Evolutionary conservation across 2,888 invertebrate genomes (phyloP).

Genomic region (Cheilosia pagana): DNA sequence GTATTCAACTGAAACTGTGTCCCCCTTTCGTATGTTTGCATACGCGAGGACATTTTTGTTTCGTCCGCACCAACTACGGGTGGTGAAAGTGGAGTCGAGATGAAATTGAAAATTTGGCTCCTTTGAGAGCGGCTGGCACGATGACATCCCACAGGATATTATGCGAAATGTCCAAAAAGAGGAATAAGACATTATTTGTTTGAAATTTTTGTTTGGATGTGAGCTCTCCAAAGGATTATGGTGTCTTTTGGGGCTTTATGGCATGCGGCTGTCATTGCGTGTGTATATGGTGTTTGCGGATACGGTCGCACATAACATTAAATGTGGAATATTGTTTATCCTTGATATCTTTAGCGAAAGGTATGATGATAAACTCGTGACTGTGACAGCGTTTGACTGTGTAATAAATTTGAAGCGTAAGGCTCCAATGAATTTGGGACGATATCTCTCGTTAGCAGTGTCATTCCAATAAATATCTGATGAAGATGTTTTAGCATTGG

Average conservation of each 20-base stretch:
- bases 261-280: background rate
- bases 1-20: background rate
- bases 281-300: background rate
- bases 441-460: slow-evolving; percentile 3
- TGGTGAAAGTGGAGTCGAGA: slow-evolving; percentile 8
- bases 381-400: background rate
- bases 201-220: background rate
- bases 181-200: slow-evolving; percentile 21
- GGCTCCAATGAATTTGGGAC: slow-evolving; percentile 16
- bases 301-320: slow-evolving; percentile 2
- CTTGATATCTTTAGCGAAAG: slow-evolving; percentile 28
- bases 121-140: slow-evolving; percentile 25
- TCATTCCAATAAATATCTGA: slow-evolving; percentile 12
- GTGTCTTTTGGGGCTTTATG: slow-evolving; percentile 10
- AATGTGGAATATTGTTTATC: slow-evolving; percentile 31
- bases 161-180: slow-evolving; percentile 43
- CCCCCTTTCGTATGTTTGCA: slow-evolving; percentile 38
- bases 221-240: slow-evolving; percentile 14
- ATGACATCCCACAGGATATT: slow-evolving; percentile 47
- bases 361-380: slow-evolving; percentile 15
- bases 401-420: slow-evolving; percentile 27
- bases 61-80: background rate
- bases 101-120: slow-evolving; percentile 64
- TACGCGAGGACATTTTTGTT: slow-evolving; percentile 39
- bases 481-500: slow-evolving; percentile 1